phyloP scores from a whole-genome alignment of 2,888 invertebrate genomes.

The Rutpela maculata region DNA sequence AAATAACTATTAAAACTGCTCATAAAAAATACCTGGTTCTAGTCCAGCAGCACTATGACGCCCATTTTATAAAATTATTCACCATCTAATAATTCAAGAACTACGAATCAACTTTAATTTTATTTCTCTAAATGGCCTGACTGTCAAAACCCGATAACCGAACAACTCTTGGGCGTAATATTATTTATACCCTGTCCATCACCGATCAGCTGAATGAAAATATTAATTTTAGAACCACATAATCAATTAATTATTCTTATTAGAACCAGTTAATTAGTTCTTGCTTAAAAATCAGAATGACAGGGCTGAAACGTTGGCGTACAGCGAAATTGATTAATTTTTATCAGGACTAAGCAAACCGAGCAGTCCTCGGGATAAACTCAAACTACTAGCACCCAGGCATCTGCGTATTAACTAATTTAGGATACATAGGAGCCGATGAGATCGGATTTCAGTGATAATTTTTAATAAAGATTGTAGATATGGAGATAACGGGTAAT shows the following conservation, averaged over 20 bases:
- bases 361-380: conserved; percentile 6
- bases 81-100: no score
- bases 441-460: conserved; percentile 33
- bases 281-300: conserved; percentile 27
- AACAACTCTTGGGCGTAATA: conserved; percentile 7
- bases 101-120: not conserved
- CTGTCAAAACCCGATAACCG: not conserved
- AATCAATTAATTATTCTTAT: conserved; percentile 30
- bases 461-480: conserved; percentile 35
- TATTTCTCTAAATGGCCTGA: not conserved
- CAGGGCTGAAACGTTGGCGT: conserved; percentile 13
- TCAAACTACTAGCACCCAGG: not conserved
- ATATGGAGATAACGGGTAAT: conserved; percentile 31
- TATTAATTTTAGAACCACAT: conserved; percentile 28
- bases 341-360: conserved; percentile 13
- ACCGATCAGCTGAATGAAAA: conserved; percentile 12
- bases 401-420: conserved; percentile 27
- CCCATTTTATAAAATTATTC: no score
- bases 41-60: no score
- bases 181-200: conserved; percentile 12
- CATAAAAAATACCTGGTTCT: no score
- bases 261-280: conserved; percentile 29
- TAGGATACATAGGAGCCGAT: conserved; percentile 26
- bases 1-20: no score
- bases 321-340: conserved; percentile 17